Conservation (phyloP, 2,888 invertebrate genomes). For the Xestobium rufovillosum region DNA sequence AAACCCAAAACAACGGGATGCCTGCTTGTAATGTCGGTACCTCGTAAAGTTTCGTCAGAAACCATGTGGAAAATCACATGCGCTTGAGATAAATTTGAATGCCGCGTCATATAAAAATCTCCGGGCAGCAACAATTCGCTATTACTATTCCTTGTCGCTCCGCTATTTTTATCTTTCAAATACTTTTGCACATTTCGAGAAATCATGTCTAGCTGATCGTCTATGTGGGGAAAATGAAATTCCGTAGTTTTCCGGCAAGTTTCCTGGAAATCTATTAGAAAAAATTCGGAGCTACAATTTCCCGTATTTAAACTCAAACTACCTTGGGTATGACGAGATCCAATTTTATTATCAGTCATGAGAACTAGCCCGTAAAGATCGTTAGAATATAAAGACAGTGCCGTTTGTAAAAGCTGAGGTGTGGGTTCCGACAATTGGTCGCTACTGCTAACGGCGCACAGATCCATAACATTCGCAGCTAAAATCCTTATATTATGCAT, state of each 20-base stretch:
- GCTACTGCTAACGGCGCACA: constrained; percentile 52
- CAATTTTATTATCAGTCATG: constrained; percentile 55
- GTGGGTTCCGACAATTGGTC: constrained; percentile 48
- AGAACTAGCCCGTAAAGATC: constrained; percentile 85
- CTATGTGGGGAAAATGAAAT: constrained; percentile 86
- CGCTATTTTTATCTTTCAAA: constrained; percentile 26
- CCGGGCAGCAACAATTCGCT: constrained; percentile 66
- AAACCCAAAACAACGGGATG: constrained; percentile 93
- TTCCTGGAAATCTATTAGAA: constrained; percentile 54
- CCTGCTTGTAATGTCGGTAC: constrained; percentile 85
- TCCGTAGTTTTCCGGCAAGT: constrained; percentile 80
- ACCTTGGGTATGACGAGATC: constrained; percentile 38
- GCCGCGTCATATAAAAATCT: constrained; percentile 78
- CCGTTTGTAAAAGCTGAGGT: constrained; percentile 82
- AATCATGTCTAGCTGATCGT: constrained; percentile 74
- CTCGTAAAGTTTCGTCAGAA: constrained; percentile 64
- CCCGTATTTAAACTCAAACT: constrained; percentile 2
- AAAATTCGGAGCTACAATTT: constrained; percentile 3
- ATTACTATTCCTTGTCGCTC: constrained; percentile 26
- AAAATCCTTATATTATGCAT: constrained; percentile 95
- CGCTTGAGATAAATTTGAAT: constrained; percentile 89
- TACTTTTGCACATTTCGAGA: constrained; percentile 36
- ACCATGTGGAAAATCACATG: constrained; percentile 96
- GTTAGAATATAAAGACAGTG: constrained; percentile 87
- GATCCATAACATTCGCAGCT: constrained; percentile 74